Evolutionary conservation across 2,888 invertebrate genomes (phyloP), one percentile per base, ranked within the genome.

Genomic region (Meganola albula): DNA sequence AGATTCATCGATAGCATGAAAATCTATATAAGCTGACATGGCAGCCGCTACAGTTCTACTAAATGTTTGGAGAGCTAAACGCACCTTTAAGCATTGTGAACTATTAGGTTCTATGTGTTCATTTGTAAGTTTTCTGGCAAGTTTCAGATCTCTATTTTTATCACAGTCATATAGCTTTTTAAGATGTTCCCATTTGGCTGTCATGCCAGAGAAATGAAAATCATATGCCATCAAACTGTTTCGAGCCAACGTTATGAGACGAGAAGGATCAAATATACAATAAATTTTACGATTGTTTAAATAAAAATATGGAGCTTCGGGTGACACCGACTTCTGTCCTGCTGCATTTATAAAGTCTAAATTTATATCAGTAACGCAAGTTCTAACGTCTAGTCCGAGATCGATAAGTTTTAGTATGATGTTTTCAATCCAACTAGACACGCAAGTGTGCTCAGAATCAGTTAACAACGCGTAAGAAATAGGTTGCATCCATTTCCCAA

Each of bases 241-340:
- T 2, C 56, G 45, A 10, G 58, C 38, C 1, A 11, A 22, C 42
- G 54, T 58, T 5, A 59, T 42, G 1, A 58, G 29, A 34, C 53
- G 46, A 0, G 48, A 52, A 18, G 47, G 34, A 32, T 58, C 55
- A 44, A 53, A 59, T 28, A 63, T 47, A 24, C 53, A 52, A 34
- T 47, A 58, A 9, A 56, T 57, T 36, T 60, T 60, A 29, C 12
- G 27, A 8, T 29, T 21, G 31, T 41, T 36, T 9, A 59, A 20
- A 32, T 24, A 31, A 21, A 56, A 58, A 37, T 44, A 57, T 3
- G 58, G 5, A 10, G 3, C 22, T 24, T 29, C 14, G 1, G 9
- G 12, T 3, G 8, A 20, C 3, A 28, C 12, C 9, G 12, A n/a
- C 9, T 25, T 26, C 13, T 28, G 9, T 39, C 40, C 53, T 7